phyloP scores from a whole-genome alignment of 2,797 vertebrate genomes.

The Xiphorhynchus erythropygius region DNA sequence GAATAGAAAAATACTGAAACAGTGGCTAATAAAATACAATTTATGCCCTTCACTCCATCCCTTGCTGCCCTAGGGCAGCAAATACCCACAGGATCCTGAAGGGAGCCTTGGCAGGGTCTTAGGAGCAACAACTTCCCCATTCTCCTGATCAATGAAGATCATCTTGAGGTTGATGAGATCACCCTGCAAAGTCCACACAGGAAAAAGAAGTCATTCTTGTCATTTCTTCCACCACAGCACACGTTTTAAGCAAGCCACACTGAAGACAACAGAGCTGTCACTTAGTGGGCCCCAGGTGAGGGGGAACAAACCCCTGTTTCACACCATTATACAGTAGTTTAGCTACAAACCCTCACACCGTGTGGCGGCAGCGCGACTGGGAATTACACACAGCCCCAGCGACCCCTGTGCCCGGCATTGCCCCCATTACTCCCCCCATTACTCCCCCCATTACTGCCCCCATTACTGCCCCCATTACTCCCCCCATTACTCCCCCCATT shows the following conservation, averaged over 20 bases:
- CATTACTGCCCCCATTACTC: too few species aligned
- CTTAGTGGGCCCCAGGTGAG: accelerated
- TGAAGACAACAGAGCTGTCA: not conserved
- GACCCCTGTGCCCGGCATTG: too few species aligned
- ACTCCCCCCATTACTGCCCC: too few species aligned
- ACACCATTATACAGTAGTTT: accelerated
- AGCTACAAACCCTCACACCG: not conserved
- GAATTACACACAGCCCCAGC: too few species aligned
- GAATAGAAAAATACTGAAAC: not conserved
- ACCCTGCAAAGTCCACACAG: not conserved
- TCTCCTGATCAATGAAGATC: slow-evolving; percentile 78
- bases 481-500: too few species aligned
- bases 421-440: too few species aligned
- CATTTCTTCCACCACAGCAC: not conserved
- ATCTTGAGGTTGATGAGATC: slow-evolving; percentile 34
- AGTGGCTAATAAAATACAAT: not conserved
- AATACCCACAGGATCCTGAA: slow-evolving; percentile 62
- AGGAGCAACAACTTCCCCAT: slow-evolving; percentile 37
- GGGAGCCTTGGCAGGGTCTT: slow-evolving; percentile 58
- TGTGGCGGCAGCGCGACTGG: too few species aligned
- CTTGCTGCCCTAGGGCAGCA: not conserved
- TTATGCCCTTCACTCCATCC: not conserved
- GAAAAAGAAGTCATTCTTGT: accelerated
- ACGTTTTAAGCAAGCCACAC: not conserved
- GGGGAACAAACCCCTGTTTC: not conserved